Evolutionary conservation across 2,797 vertebrate genomes (phyloP), one percentile per base, ranked within the genome.

Genomic region (Borostomias antarcticus): DNA sequence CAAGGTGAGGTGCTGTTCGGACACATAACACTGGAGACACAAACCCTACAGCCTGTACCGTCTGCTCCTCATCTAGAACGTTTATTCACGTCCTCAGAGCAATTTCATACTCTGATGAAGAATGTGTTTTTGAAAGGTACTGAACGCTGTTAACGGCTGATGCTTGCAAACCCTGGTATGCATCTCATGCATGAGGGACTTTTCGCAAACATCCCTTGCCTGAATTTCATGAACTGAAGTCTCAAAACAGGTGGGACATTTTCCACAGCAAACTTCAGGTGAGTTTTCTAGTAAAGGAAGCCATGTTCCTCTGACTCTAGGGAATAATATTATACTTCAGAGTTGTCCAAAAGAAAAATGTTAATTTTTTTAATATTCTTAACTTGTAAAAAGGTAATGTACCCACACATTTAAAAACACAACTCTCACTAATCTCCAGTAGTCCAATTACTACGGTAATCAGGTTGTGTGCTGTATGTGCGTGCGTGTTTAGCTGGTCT

Each of bases 101-200:
- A 17, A 58, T 66, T 64, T 37, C 28, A 59, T 52, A 52, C 54
- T 53, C 30, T 47, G 33, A 45, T 68, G 50, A 26, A 2, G 4
- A 6, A 69, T 58, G 23, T 66, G 51, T 52, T 61, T 47, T 64
- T 66, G 62, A 63, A 66, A 63, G 19, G 32, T 58, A 54, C 29
- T 29, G 45, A 40, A 43, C 48, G 29, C 57, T 57, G 25, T 50
- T 32, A 62, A 69, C 32, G 33, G 17, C 35, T 17, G 15, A 45
- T 43, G 30, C 13, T 33, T 2, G 19, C 58, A 37, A 58, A 23
- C 8, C 17, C 35, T 21, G 17, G 54, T 66, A n/a, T 40, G 29
- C 35, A 53, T 66, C 68, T 64, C 26, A 67, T 26, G 35, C 29
- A 32, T 2, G 15, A 59, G 37, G 29, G 25, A 67, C 50, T 33